A percentile compares a stretch with the other conserved stretches of the same genome.
phyloP scores from a whole-genome alignment of 2,888 invertebrate genomes.

The Hydrotaea diabolus region DNA sequence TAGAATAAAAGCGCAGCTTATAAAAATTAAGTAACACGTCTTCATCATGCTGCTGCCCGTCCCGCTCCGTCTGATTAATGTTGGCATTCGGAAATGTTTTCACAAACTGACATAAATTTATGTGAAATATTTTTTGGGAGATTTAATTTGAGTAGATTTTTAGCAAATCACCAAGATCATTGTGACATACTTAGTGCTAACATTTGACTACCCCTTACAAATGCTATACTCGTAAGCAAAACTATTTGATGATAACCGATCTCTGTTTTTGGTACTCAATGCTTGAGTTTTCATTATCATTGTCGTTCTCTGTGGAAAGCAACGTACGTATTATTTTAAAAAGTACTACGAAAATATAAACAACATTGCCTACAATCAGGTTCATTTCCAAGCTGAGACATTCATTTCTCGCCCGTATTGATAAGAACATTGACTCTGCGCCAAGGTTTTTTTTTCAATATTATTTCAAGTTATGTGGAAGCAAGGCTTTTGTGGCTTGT shows the following conservation, averaged over 20 bases:
- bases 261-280: not conserved
- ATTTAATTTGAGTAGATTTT: constrained; percentile 27
- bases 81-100: constrained; percentile 40
- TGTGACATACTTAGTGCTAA: not conserved
- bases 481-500: too few species aligned
- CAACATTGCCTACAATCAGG: constrained; percentile 44
- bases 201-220: constrained; percentile 31
- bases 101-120: constrained; percentile 44
- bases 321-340: not conserved
- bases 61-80: constrained; percentile 27
- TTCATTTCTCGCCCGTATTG: not conserved
- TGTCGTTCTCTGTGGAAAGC: not conserved
- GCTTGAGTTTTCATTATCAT: not conserved
- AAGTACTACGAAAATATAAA: not conserved
- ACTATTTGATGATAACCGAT: constrained; percentile 47
- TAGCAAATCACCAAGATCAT: constrained; percentile 25
- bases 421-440: not conserved
- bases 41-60: constrained; percentile 37
- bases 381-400: constrained; percentile 17
- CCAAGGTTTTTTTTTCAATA: not conserved
- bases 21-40: constrained; percentile 20
- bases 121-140: constrained; percentile 24
- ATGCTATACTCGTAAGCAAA: constrained; percentile 10
- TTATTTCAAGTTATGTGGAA: too few species aligned
- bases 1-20: constrained; percentile 2